A percentile compares a stretch with the other conserved stretches of the same genome.
phyloP scores from a whole-genome alignment of 2,888 invertebrate genomes.

The Scaptomyza polygonia region DNA sequence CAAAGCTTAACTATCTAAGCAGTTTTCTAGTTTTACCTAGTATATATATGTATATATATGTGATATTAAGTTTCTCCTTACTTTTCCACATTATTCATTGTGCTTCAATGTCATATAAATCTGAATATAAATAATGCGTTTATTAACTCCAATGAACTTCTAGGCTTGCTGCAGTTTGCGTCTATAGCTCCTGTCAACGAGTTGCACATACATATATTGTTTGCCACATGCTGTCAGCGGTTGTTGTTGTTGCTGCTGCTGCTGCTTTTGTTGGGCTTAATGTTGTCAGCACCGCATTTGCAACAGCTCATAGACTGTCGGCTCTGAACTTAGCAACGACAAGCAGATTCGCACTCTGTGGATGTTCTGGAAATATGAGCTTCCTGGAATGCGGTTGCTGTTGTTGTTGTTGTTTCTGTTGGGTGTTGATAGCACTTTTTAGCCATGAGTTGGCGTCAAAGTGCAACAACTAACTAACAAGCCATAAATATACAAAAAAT shows the following conservation, averaged over 20 bases:
- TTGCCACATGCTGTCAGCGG: constrained; percentile 45
- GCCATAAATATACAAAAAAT: constrained; percentile 56
- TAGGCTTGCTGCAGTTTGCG: not conserved
- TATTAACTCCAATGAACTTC: constrained; percentile 10
- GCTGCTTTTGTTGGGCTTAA: constrained; percentile 33
- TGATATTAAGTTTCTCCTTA: too few species aligned
- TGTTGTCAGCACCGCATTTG: constrained; percentile 68
- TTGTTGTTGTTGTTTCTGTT: constrained; percentile 5
- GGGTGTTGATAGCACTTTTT: constrained; percentile 54
- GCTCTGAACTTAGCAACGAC: constrained; percentile 59
- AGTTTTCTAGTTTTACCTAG: too few species aligned
- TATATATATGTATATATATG: too few species aligned
- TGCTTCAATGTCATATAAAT: constrained; percentile 1
- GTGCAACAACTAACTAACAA: constrained; percentile 51
- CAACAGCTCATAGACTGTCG: constrained; percentile 53
- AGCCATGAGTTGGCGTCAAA: constrained; percentile 58
- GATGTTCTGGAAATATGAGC: constrained; percentile 69
- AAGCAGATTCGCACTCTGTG: constrained; percentile 57
- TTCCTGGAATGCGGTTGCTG: constrained; percentile 60
- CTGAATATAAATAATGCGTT: constrained; percentile 10
- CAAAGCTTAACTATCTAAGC: too few species aligned
- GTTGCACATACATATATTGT: constrained; percentile 12
- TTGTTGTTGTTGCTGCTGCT: constrained; percentile 20
- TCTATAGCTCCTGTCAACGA: constrained; percentile 36
- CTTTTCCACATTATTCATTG: too few species aligned